Base-by-base conservation (phyloP, 92 coral and sea anemone genomes). In the Epizoanthus rinbou region DNA sequence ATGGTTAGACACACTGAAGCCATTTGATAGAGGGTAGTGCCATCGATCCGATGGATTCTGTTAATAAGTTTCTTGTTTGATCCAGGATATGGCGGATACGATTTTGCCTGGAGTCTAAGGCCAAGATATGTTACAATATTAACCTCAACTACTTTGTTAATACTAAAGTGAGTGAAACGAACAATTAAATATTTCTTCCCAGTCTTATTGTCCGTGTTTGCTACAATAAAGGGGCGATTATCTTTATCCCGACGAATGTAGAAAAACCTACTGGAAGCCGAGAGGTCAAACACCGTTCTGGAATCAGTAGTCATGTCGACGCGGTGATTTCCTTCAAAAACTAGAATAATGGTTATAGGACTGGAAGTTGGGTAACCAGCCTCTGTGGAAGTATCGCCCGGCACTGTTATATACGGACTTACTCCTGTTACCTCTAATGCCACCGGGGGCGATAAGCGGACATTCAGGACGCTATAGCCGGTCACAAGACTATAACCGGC, bases 321-420 rank as follows among this genome's bases (percentile, higher is more conserved):
- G 9, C 80, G 87, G 41, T 87, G 66, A 3, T 73, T 86, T 21
- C 56, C 80, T 54, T 84, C 80, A 67, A 87, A 87, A 41, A 87
- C 72, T 45, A 87, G 66, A 3, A 80, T 62, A 35, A 87, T 81
- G n/a, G 39, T 79, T n/a, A 87, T 84, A 41, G 74, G 52, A 24
- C 91, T 87, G 37, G 84, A 84, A 10, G 88, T 87, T 23, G 91
- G 91, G 65, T 83, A 68, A 64, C 91, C 91, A 57, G 88, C 88
- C n/a, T 69, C 60, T 45, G 78, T 87, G 67, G 88, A 76, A 2
- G n/a, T 43, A 35, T 87, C 91, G 0, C 87, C 91, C 3, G 74
- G 75, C 16, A 87, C 60, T 17, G 91, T 84, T 24, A 87, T 87
- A 18, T 76, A 85, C 16, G 84, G 80, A 23, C 85, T 83, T 19